Conservation (phyloP, 2,888 invertebrate species). For the Pristionchus fissidentatus region DNA sequence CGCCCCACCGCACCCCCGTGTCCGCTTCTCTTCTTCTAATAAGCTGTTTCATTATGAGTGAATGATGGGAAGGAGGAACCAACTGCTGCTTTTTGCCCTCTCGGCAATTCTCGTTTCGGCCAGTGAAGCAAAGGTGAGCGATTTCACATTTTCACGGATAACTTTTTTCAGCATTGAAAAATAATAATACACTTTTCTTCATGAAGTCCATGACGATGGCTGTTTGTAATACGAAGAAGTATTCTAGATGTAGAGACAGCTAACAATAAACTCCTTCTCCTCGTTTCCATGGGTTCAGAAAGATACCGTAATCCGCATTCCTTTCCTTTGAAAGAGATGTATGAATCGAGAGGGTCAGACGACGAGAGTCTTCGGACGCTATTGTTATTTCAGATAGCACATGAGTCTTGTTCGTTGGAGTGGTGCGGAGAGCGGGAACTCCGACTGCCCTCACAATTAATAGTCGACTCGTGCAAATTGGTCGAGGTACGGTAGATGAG, state of each 20-base stretch:
- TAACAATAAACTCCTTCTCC: too few relatives aligned
- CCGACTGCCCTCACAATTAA: constrained; percentile 3
- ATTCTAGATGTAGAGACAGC: too few relatives aligned
- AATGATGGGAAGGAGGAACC: constrained; percentile 2
- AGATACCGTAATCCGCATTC: neutral
- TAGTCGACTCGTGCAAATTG: constrained; percentile 24
- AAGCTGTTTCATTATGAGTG: constrained; percentile 37
- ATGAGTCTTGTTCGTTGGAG: constrained; percentile 23
- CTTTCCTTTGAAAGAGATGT: too few relatives aligned
- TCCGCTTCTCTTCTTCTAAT: neutral
- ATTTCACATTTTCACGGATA: too few relatives aligned
- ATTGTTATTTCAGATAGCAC: neutral
- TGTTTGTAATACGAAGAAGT: too few relatives aligned
- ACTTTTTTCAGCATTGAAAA: too few relatives aligned
- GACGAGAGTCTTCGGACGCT: too few relatives aligned
- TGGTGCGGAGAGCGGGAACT: constrained; percentile 46
- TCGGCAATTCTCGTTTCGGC: too few relatives aligned
- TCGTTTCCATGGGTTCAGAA: neutral
- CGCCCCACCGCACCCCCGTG: constrained; percentile 13
- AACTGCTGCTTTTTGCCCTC: neutral
- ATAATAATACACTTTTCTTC: too few relatives aligned
- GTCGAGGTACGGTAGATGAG: constrained; percentile 14
- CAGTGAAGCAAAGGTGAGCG: too few relatives aligned
- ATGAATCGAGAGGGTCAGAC: too few relatives aligned
- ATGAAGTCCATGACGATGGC: too few relatives aligned